phyloP scores from a whole-genome alignment of 2,113 vertebrate genomes.

The Dunckerocampus dactyliophorus region DNA sequence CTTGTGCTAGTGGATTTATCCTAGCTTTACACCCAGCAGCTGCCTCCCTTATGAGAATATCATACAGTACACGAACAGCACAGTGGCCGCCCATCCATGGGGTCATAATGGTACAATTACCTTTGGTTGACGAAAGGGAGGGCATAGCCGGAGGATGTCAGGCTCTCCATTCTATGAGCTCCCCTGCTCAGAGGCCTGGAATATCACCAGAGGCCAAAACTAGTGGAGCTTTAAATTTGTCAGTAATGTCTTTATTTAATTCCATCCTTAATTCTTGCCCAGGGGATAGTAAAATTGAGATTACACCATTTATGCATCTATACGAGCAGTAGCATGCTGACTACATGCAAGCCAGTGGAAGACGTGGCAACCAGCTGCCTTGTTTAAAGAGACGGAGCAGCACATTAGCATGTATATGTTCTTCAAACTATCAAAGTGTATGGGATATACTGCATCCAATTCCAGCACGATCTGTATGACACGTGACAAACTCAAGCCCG shows the following conservation, averaged over 20 bases:
- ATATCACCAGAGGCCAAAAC: slow-evolving; percentile 43
- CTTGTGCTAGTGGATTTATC: slow-evolving; percentile 11
- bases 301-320: slow-evolving; percentile 22
- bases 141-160: slow-evolving; percentile 16
- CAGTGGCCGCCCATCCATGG: slow-evolving; percentile 1
- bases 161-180: slow-evolving; percentile 34
- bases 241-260: slow-evolving; percentile 51
- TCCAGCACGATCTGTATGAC: no score
- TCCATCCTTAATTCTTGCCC: slow-evolving; percentile 32
- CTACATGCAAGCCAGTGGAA: slow-evolving; percentile 18
- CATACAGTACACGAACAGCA: slow-evolving; percentile 24
- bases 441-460: no score
- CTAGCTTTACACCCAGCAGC: slow-evolving; percentile 12
- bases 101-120: slow-evolving; percentile 42
- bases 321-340: slow-evolving; percentile 17
- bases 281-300: slow-evolving; percentile 33
- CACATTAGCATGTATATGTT: neutral
- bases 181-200: slow-evolving; percentile 41
- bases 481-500: no score
- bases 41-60: slow-evolving; percentile 22
- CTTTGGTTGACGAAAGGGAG: slow-evolving; percentile 28
- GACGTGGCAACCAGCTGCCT: slow-evolving; percentile 27
- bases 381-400: slow-evolving; percentile 11
- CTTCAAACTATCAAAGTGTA: neutral
- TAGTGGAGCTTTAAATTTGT: slow-evolving; percentile 44